Evolutionary conservation across 2,888 invertebrate genomes (phyloP).

Genomic region (Luperina nickerlii): DNA sequence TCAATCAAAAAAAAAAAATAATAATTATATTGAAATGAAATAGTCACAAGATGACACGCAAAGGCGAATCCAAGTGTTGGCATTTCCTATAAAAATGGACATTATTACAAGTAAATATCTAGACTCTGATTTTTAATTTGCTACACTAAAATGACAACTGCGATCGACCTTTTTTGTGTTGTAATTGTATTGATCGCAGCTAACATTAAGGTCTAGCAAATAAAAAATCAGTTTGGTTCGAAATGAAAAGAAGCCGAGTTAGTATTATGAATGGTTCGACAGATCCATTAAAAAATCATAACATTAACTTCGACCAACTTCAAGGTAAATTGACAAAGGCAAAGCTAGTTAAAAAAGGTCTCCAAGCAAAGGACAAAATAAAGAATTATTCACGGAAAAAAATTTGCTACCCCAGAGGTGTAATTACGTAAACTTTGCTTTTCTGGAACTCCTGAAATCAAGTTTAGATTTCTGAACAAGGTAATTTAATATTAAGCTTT

Average conservation of each 20-base stretch:
- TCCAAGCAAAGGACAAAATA: slow-evolving; percentile 41
- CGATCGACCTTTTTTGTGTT: no score
- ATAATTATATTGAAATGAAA: neutral
- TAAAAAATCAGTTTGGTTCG: neutral
- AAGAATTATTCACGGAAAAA: slow-evolving; percentile 49
- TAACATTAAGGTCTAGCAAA: neutral
- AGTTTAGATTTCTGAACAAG: slow-evolving; percentile 28
- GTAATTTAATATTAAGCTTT: slow-evolving; percentile 38
- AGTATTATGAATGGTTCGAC: neutral
- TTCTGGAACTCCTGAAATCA: slow-evolving; percentile 16
- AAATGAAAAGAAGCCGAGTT: neutral
- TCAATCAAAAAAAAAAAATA: neutral
- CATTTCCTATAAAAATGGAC: neutral
- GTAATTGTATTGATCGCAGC: neutral
- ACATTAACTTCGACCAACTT: slow-evolving; percentile 25
- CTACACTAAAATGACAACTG: no score
- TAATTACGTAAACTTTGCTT: slow-evolving; percentile 51
- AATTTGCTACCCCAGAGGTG: slow-evolving; percentile 24
- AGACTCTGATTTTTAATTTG: neutral
- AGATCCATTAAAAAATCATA: slow-evolving; percentile 29
- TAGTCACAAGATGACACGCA: neutral
- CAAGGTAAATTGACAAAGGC: slow-evolving; percentile 51
- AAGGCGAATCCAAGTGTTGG: neutral
- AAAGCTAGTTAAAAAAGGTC: slow-evolving; percentile 62
- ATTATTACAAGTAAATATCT: neutral